phyloP scores from a whole-genome alignment of 2,888 invertebrate genomes.

The Diarsia rubi region DNA sequence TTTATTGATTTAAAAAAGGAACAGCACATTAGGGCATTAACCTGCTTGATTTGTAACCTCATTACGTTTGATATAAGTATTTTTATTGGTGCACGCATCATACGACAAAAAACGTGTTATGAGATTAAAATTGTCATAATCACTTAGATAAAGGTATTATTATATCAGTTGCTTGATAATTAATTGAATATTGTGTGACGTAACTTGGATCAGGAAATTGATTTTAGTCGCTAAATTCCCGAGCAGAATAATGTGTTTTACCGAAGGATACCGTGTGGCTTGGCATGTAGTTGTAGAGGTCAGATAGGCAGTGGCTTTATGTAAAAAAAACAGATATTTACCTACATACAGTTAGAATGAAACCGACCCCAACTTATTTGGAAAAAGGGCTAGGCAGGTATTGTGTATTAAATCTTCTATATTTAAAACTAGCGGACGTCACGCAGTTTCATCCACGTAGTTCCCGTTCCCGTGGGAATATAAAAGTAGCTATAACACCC shows the following conservation, averaged over 20 bases:
- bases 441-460: no score
- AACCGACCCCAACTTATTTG: no score
- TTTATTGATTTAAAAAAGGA: constrained; percentile 48
- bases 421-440: no score
- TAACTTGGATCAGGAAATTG: background rate
- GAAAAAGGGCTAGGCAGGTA: no score
- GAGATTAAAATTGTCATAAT: constrained; percentile 47
- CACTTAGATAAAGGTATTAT: constrained; percentile 28
- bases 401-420: no score
- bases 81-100: constrained; percentile 49
- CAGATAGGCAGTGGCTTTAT: no score
- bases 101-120: constrained; percentile 25
- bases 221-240: background rate
- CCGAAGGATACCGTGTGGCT: no score
- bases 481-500: no score
- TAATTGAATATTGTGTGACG: constrained; percentile 33
- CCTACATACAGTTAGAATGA: no score
- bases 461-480: no score
- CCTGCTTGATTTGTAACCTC: constrained; percentile 52
- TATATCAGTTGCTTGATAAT: constrained; percentile 9
- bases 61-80: constrained; percentile 50
- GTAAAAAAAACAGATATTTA: no score
- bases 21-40: constrained; percentile 34
- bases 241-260: background rate
- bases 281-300: no score